A percentile compares a stretch with the other conserved stretches of the same genome.
Conservation (phyloP, 2,797 vertebrate genomes). For the Arvicola amphibius region DNA sequence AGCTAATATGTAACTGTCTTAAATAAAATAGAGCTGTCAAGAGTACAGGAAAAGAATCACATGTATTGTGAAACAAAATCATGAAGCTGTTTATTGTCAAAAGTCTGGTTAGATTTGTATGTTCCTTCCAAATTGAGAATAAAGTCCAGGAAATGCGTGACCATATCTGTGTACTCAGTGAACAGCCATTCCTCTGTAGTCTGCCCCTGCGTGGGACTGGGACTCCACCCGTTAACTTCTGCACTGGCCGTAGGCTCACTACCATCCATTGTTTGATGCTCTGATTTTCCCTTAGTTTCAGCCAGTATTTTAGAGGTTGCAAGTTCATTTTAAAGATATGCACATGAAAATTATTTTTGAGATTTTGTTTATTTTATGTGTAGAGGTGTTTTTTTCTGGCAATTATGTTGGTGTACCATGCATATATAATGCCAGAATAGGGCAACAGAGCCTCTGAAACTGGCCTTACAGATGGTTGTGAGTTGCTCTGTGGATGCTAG, state of each 20-base stretch:
- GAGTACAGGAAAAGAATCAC: not conserved
- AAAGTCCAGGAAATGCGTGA: not conserved
- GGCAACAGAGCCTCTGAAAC: not conserved
- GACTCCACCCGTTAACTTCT: too few species aligned
- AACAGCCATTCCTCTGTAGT: not conserved
- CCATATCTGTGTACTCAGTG: not conserved
- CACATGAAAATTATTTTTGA: not conserved
- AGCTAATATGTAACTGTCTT: not conserved
- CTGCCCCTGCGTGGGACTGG: accelerated
- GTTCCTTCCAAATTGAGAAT: not conserved
- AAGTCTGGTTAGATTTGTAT: not conserved
- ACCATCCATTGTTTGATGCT: accelerated
- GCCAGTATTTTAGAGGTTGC: not conserved
- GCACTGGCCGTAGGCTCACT: not conserved
- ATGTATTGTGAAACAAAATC: not conserved
- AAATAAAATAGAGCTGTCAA: constrained; percentile 4
- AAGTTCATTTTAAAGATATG: not conserved
- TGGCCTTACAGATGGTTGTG: not conserved
- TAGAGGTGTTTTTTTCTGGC: not conserved
- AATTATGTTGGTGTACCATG: not conserved
- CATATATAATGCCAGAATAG: not conserved
- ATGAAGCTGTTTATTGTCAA: not conserved
- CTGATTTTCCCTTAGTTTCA: not conserved
- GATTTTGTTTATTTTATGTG: not conserved
- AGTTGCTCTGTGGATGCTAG: not conserved